Percentiles rank a stretch among this genome's conserved stretches.
phyloP scores from a whole-genome alignment of 2,888 invertebrate species.

The Phaedon cochleariae region DNA sequence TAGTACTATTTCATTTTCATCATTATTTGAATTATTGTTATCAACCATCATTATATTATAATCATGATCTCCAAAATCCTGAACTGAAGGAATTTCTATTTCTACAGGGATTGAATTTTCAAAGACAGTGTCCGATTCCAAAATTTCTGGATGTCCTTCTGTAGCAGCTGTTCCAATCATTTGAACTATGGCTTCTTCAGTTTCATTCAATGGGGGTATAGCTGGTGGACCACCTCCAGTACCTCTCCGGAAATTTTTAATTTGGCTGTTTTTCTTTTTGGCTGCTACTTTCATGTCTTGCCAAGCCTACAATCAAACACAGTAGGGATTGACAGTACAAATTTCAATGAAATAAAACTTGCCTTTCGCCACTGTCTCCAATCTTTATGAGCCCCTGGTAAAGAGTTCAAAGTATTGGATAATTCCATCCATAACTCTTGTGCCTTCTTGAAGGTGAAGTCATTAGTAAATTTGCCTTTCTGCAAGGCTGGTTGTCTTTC shows the following conservation, averaged over 20 bases:
- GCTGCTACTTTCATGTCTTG: neutral
- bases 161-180: too few relatives aligned
- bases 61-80: neutral
- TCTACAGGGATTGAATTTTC: too few relatives aligned
- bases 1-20: neutral
- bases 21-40: neutral
- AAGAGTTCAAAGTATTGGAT: neutral
- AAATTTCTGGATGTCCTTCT: too few relatives aligned
- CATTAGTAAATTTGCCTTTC: too few relatives aligned
- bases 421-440: neutral
- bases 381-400: neutral
- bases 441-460: too few relatives aligned
- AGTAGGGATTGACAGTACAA: neutral
- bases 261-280: slow-evolving; percentile 3
- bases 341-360: neutral
- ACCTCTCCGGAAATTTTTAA: slow-evolving; percentile 7
- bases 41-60: neutral
- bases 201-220: neutral
- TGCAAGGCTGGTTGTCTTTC: too few relatives aligned
- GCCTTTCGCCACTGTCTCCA: neutral
- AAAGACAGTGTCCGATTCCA: too few relatives aligned
- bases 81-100: neutral
- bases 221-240: slow-evolving; percentile 8
- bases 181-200: too few relatives aligned
- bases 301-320: neutral